Base-by-base conservation (phyloP, 1,140 invertebrate genomes). In the Sogatella furcifera region DNA sequence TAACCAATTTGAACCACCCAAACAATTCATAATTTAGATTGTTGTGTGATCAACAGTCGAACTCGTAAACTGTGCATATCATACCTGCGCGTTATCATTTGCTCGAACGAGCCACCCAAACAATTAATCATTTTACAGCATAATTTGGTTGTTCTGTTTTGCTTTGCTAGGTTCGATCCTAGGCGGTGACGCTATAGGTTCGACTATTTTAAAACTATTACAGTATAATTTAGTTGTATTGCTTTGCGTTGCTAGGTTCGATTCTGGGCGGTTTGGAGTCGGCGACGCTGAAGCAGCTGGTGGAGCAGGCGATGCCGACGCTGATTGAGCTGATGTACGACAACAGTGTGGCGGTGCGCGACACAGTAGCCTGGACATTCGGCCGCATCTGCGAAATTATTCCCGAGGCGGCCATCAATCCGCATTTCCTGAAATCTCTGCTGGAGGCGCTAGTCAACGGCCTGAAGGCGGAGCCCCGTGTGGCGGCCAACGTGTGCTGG, bases 401-500 rank as follows among this genome's bases (percentile, higher is more conserved):
- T 62, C 94, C 95, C 0, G 94, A 97, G 69, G 91, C 94, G 14
- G 95, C 93, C 0, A 91, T 97, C n/a, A 95, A 91, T 74, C 85
- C 90, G 67, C 83, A 80, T 1, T 90, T 89, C 69, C 74, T 98
- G 17, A 85, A 88, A 69, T 86, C 89, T 6, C 71, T 99, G 11
- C 73, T 99, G 1, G 87, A 95, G 71, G 90, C 91, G 64, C 80
- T 99, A 21, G 84, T 97, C 0, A 86, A 87, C 67, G 92, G 92
- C 11, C 73, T 99, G 11, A 85, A 86, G 65, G 88, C 92, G 19
- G 95, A 98, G 72, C 94, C 97, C 0, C 78, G 96, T 31, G 97
- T 99, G 0, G 95, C 97, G 14, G 85, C 94, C 1, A 99, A 99
- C 78, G 93, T 98, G n/a, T 99, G 97, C 70, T 99, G 97, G 97